phyloP scores from a whole-genome alignment of 2,797 vertebrate species.

The Tangara arthus region DNA sequence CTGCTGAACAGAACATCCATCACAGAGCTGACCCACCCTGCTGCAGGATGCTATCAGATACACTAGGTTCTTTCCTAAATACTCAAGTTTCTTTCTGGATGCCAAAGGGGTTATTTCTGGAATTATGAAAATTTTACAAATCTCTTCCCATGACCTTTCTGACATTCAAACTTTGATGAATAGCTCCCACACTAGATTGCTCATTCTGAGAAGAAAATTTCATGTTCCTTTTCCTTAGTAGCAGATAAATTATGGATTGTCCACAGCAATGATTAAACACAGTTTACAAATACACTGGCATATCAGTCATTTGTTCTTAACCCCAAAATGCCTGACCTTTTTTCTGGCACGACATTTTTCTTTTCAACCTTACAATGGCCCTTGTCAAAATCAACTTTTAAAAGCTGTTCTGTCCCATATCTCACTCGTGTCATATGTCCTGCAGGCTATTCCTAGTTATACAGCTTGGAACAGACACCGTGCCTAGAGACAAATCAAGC shows the following conservation, averaged over 20 bases:
- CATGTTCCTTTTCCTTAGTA: conserved; percentile 31
- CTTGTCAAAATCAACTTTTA: background rate
- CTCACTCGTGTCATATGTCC: background rate
- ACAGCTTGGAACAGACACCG: background rate
- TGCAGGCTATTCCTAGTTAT: background rate
- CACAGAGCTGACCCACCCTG: background rate
- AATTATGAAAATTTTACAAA: conserved; percentile 64
- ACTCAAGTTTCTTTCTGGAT: conserved; percentile 23
- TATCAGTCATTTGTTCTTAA: conserved; percentile 1
- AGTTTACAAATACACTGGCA: background rate
- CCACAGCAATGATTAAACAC: conserved; percentile 2
- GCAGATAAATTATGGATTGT: conserved; percentile 39
- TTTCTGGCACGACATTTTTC: background rate
- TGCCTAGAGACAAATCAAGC: background rate
- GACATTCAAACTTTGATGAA: conserved; percentile 57
- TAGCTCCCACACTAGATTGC: conserved; percentile 44
- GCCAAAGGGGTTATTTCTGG: conserved; percentile 50
- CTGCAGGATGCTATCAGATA: background rate
- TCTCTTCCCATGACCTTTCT: conserved; percentile 70
- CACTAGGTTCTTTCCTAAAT: conserved; percentile 6
- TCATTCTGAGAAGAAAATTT: conserved; percentile 52
- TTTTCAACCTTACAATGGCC: background rate
- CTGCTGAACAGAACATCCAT: background rate
- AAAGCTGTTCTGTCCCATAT: background rate
- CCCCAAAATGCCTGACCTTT: background rate